Evolutionary conservation across 1,140 invertebrate genomes (phyloP).

Genomic region (Lerema accius): DNA sequence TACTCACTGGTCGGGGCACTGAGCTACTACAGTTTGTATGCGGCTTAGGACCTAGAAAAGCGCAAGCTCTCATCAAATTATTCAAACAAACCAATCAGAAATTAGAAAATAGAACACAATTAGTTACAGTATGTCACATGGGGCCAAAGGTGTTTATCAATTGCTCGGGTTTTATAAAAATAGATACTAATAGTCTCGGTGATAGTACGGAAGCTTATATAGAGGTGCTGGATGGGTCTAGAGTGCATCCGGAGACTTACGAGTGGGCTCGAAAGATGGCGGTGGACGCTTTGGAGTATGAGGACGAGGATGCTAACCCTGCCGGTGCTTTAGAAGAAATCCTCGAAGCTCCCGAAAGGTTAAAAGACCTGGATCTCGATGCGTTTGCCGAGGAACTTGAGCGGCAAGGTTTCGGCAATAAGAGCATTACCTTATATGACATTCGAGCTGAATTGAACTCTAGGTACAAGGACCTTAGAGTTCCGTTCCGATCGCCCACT

Average conservation of each 20-base stretch:
- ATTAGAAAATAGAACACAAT: constrained; percentile 96
- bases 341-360: constrained; percentile 95
- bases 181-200: constrained; percentile 97
- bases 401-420: constrained; percentile 97
- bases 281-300: constrained; percentile 99
- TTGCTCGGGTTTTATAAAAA: constrained; percentile 99
- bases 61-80: constrained; percentile 93
- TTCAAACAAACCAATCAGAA: constrained; percentile 97
- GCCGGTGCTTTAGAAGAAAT: constrained; percentile 98
- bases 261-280: constrained; percentile 99
- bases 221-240: constrained; percentile 97
- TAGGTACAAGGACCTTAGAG: constrained; percentile 96
- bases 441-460: constrained; percentile 97
- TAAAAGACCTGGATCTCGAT: constrained; percentile 98
- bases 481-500: constrained; percentile 90
- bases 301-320: constrained; percentile 97
- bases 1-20: constrained; percentile 93
- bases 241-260: constrained; percentile 99
- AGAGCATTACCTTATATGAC: constrained; percentile 98
- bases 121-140: constrained; percentile 98
- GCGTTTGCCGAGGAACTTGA: constrained; percentile 99
- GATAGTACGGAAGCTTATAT: constrained; percentile 97
- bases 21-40: constrained; percentile 99
- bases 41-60: constrained; percentile 98
- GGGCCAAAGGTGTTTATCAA: constrained; percentile 99